phyloP scores from a whole-genome alignment of 1,140 invertebrate genomes.

The Aphaenogaster ashmeadi region DNA sequence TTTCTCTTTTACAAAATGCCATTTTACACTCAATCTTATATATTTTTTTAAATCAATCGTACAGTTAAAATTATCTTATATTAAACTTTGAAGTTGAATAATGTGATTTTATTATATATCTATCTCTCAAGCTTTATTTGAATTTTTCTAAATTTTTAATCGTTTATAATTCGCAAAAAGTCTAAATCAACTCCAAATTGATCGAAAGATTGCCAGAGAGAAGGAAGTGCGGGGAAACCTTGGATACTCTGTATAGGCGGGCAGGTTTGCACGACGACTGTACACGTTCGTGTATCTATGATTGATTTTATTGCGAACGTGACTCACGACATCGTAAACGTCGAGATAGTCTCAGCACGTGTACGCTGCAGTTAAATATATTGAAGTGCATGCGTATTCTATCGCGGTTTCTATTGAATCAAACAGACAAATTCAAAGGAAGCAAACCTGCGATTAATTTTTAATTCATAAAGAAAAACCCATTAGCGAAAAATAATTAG shows the following conservation, averaged over 20 bases:
- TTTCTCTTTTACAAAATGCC: neutral
- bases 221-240: slow-evolving; percentile 16
- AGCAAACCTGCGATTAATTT: neutral
- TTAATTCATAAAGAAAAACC: neutral
- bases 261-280: slow-evolving; percentile 41
- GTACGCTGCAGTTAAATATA: slow-evolving; percentile 34
- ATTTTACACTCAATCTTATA: neutral
- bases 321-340: slow-evolving; percentile 58
- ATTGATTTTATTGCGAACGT: slow-evolving; percentile 52
- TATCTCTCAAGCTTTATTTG: neutral
- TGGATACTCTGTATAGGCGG: slow-evolving; percentile 13
- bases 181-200: neutral
- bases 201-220: neutral
- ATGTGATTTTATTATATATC: neutral
- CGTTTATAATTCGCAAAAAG: neutral
- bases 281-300: slow-evolving; percentile 30
- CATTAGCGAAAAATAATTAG: neutral
- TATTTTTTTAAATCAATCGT: neutral
- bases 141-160: slow-evolving; percentile 5
- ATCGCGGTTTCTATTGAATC: neutral
- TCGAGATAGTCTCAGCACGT: slow-evolving; percentile 18
- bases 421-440: neutral
- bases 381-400: neutral
- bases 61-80: neutral
- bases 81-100: neutral